Base-by-base conservation (phyloP, 2,113 vertebrate genomes). In the Microtus montanus region DNA sequence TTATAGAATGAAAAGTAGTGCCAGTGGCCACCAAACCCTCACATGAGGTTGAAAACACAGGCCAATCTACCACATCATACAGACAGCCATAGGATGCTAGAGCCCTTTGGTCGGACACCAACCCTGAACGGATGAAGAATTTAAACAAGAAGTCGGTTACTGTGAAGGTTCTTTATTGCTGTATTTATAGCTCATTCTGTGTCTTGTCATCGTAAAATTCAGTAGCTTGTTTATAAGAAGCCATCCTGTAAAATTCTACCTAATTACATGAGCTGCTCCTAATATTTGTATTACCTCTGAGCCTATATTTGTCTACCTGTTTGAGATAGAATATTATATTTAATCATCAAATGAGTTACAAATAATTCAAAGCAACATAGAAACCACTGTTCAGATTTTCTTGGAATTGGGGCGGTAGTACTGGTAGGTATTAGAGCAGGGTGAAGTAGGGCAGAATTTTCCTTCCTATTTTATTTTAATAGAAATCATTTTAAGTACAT, bases 131-230 rank as follows among this genome's bases (percentile, higher is more conserved):
- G 79, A 41, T 5, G 41, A 58, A 90, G 79, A 92, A 94, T 87
- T 96, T 93, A 89, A 95, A 79, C 49, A 75, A 15, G 54, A 85
- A 92, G 78, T 80, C 79, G 64, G 47, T 64, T 89, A 84, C 86
- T 93, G 64, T 33, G 14, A 92, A 94, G 71, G 30, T 54, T 91
- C 74, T 79, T 77, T 71, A 47, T 89, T 83, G 41, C 35, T 68
- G 47, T 47, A 44, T 89, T 95, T 91, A 94, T 77, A 83, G 28
- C 85, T 93, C 79, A 93, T 96, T 90, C 84, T 93, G 87, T 70
- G n/a, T 96, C 91, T 91, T 87, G 17, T 90, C 88, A 93, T 96
- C 87, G 66, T 90, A 90, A 96, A 97, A 94, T 90, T 90, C 88
- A 91, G 87, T 85, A 90, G 84, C 83, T 92, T 89, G 49, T 70